Conservation (phyloP, 2,888 invertebrate species). For the Minunthozetes semirufus region DNA sequence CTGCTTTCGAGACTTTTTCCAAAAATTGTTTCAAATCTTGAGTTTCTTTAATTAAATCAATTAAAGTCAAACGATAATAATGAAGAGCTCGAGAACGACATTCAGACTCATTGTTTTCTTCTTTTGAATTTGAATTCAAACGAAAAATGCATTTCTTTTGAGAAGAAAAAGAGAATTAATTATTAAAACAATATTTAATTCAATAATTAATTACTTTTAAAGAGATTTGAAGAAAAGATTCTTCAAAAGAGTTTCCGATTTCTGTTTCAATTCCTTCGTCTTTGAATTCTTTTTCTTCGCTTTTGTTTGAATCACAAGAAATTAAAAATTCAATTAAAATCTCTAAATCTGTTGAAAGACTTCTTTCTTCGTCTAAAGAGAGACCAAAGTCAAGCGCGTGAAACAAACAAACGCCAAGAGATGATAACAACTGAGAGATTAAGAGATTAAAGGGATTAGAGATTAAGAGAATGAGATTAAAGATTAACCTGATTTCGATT, state of each 20-base stretch:
- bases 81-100: too few species aligned
- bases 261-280: slow-evolving; percentile 39
- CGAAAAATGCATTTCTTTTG: neutral
- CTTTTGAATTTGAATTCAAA: too few species aligned
- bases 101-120: too few species aligned
- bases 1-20: slow-evolving; percentile 50
- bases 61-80: slow-evolving; percentile 84
- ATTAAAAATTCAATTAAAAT: slow-evolving; percentile 59
- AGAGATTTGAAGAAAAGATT: neutral
- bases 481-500: neutral
- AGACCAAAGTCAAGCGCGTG: slow-evolving; percentile 82
- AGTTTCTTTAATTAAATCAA: slow-evolving; percentile 84
- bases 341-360: slow-evolving; percentile 78
- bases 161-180: too few species aligned
- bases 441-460: too few species aligned
- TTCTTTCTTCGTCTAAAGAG: slow-evolving; percentile 74
- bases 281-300: neutral
- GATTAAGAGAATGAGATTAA: neutral
- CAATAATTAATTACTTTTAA: too few species aligned
- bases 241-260: slow-evolving; percentile 27
- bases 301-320: neutral
- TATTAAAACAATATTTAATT: too few species aligned
- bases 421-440: slow-evolving; percentile 60
- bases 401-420: slow-evolving; percentile 76
- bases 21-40: slow-evolving; percentile 82